These are phyloP conservation scores for Caenorhabditis uteleia DNA, from an alignment of 2,888 invertebrate genomes.

Conservation along the genomic window DNA sequence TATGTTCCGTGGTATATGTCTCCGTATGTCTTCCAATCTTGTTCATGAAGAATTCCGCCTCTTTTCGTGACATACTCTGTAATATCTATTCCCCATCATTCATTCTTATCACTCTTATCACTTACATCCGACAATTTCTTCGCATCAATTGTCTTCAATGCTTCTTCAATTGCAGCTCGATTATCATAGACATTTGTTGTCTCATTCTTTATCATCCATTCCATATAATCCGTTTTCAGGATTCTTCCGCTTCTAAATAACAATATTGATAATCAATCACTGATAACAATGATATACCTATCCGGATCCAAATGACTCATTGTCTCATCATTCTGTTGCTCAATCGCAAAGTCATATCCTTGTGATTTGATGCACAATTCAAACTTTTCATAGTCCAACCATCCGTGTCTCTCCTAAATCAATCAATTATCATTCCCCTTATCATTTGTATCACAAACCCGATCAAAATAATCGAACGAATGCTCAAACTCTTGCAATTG, in stretches of 20 bases:
- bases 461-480: constrained; percentile 27
- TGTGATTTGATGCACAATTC: constrained; percentile 27
- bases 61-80: constrained; percentile 33
- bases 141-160: constrained; percentile 23
- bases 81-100: neutral
- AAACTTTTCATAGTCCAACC: constrained; percentile 23
- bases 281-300: too few species aligned
- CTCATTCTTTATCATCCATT: constrained; percentile 31
- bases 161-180: constrained; percentile 25
- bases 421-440: neutral
- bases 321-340: constrained; percentile 6
- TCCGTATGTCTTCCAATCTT: constrained; percentile 20
- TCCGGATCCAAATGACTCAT: constrained; percentile 18
- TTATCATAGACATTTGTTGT: constrained; percentile 27
- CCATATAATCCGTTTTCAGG: constrained; percentile 18
- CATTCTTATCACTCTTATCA: neutral
- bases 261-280: too few species aligned
- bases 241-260: constrained; percentile 11
- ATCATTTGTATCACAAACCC: neutral
- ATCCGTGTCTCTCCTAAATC: constrained; percentile 19
- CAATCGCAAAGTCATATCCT: constrained; percentile 22
- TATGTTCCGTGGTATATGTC: constrained; percentile 22
- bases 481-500: constrained; percentile 26
- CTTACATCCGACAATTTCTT: constrained; percentile 27
- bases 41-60: constrained; percentile 30